A percentile compares a stretch with the other conserved stretches of the same genome.
Evolutionary conservation across 1,140 invertebrate genomes (phyloP).

Genomic region (Scaptomyza graminum): DNA sequence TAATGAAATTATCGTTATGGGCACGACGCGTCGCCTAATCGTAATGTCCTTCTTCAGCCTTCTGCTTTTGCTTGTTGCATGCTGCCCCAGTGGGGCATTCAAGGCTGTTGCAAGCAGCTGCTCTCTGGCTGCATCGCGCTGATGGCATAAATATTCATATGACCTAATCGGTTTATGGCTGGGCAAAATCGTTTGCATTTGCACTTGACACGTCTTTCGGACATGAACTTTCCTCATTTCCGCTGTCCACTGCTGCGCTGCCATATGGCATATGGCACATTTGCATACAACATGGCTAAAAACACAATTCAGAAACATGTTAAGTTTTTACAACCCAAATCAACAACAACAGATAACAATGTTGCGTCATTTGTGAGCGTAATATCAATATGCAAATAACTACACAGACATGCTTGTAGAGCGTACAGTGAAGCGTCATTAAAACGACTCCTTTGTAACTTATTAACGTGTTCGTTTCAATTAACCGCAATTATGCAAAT

Average conservation of each 20-base stretch:
- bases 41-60: conserved; percentile 13
- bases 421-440: conserved; percentile 18
- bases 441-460: conserved; percentile 21
- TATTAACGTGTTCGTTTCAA: conserved; percentile 53
- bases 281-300: conserved; percentile 48
- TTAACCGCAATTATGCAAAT: conserved; percentile 61
- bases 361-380: conserved; percentile 15
- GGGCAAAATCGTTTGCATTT: conserved; percentile 55
- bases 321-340: not conserved
- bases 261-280: conserved; percentile 59
- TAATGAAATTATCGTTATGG: conserved; percentile 43
- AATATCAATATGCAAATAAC: conserved; percentile 34
- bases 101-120: conserved; percentile 4
- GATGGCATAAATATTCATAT: conserved; percentile 74
- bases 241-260: conserved; percentile 2
- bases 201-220: conserved; percentile 60
- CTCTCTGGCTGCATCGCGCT: conserved; percentile 21
- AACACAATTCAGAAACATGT: conserved; percentile 5
- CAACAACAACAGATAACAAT: not conserved
- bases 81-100: not conserved
- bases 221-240: conserved; percentile 56
- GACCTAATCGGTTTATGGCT: conserved; percentile 75
- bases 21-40: not conserved
- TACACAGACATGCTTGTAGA: not conserved
- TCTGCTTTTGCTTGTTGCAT: conserved; percentile 59